Evolutionary conservation across 2,888 invertebrate species (phyloP).

Genomic region (Baronia brevicornis): DNA sequence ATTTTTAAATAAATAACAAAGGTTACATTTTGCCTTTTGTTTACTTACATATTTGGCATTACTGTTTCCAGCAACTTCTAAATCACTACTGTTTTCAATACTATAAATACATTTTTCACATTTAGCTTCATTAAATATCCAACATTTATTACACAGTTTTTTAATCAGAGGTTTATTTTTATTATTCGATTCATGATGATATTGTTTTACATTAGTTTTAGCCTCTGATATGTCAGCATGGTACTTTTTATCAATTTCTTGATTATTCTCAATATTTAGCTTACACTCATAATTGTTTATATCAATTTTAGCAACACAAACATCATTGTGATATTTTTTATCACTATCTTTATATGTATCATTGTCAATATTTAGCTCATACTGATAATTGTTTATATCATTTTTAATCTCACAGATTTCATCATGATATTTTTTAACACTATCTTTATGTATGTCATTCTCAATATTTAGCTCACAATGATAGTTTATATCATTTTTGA

Average conservation of each 20-base stretch:
- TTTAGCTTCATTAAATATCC: conserved; percentile 27
- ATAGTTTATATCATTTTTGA: not conserved
- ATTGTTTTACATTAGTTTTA: not conserved
- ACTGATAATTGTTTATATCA: too few relatives aligned
- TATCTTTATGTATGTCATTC: too few relatives aligned
- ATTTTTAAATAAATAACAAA: conserved; percentile 39
- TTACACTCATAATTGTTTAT: too few relatives aligned
- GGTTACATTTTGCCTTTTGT: conserved; percentile 24
- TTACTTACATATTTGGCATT: not conserved
- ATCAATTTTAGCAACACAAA: too few relatives aligned
- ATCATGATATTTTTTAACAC: too few relatives aligned
- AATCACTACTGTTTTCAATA: not conserved
- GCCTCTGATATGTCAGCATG: too few relatives aligned
- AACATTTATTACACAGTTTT: conserved; percentile 23
- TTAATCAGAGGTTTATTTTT: not conserved
- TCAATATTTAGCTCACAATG: not conserved
- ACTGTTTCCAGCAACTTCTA: not conserved
- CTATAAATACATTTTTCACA: conserved; percentile 23
- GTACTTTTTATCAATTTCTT: too few relatives aligned
- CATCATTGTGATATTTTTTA: too few relatives aligned
- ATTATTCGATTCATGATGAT: not conserved
- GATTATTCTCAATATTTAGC: too few relatives aligned
- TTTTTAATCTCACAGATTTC: too few relatives aligned
- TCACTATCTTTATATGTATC: too few relatives aligned
- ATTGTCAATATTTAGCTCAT: too few relatives aligned